These are phyloP conservation scores for Diarsia brunnea DNA, from an alignment of 2,888 invertebrate species.

Conservation along the genomic window DNA sequence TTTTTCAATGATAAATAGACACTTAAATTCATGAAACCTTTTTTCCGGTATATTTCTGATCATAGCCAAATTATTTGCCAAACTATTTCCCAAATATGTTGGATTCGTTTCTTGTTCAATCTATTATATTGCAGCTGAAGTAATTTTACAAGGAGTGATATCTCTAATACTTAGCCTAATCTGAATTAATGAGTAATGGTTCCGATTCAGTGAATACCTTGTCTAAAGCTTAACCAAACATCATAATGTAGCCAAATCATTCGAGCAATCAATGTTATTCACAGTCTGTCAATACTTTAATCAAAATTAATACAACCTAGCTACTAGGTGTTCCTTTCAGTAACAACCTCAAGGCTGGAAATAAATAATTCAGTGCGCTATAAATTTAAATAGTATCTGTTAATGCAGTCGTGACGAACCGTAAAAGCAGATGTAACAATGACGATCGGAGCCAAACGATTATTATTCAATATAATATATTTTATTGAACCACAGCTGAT, in stretches of 20 bases:
- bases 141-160: neutral
- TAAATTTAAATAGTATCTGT: conserved; percentile 62
- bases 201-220: neutral
- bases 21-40: too few species aligned
- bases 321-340: conserved; percentile 56
- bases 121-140: neutral
- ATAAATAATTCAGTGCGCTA: conserved; percentile 55
- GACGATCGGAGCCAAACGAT: conserved; percentile 45
- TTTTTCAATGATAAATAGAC: too few species aligned
- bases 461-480: conserved; percentile 55
- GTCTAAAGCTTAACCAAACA: neutral
- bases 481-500: conserved; percentile 53
- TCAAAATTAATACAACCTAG: conserved; percentile 49
- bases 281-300: conserved; percentile 27
- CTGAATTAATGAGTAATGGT: conserved; percentile 1
- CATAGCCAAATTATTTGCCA: neutral
- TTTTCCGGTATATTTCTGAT: neutral
- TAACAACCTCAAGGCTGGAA: conserved; percentile 54
- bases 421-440: conserved; percentile 66
- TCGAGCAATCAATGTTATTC: conserved; percentile 26
- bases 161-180: neutral
- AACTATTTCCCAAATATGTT: neutral
- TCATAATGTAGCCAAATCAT: conserved; percentile 12
- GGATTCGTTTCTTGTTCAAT: too few species aligned
- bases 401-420: conserved; percentile 68